Base-by-base conservation (phyloP, 1,140 invertebrate species). In the Bombus ignitus region DNA sequence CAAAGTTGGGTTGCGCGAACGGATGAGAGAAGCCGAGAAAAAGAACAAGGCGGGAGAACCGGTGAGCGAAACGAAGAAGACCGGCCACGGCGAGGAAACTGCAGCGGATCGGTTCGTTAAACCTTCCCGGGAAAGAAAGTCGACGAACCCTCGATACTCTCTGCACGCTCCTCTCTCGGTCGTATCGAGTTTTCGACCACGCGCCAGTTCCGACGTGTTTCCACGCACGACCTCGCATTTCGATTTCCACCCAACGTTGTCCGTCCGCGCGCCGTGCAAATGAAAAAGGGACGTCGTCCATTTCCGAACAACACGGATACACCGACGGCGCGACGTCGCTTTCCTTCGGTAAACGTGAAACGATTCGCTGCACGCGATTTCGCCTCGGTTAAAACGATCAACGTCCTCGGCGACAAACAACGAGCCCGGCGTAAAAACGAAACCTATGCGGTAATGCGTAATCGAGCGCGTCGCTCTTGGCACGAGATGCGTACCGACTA, bases 81-180 rank as follows among this genome's bases (percentile, higher is more conserved):
- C 85, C 42, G 47, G 72, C 35, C 59, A 42, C n/a, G 42, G 73
- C 75, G 79, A 88, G 88, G 74, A 86, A 85, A 90, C 87, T 84
- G 80, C 44, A 81, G 68, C 65, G 77, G 68, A 88, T 90, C 89
- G 89, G 89, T 90, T 90, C 89, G 89, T 90, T 90, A 90, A 90
- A 90, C 81, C 87, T 88, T 62, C 25, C 25, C 65, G 66, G 70
- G 81, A 79, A 88, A 90, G 83, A 84, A 85, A 80, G 66, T 73
- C 68, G 39, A 32, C 57, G 47, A 79, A 25, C 32, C 10, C 39
- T 72, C 76, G 73, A 77, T 83, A 77, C 59, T 35, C 37, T 1
- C 18, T 15, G n/a, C 32, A 18, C 15, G 37, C 47, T 18, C 44
- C 37, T 77, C 68, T 47, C 18, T n/a, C 81, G 8, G 37, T 22